Percentiles rank a stretch among this genome's conserved stretches.
These are phyloP conservation scores for Ceratoteleas bidentatus DNA, from an alignment of 1,140 invertebrate genomes.

Conservation along the genomic window DNA sequence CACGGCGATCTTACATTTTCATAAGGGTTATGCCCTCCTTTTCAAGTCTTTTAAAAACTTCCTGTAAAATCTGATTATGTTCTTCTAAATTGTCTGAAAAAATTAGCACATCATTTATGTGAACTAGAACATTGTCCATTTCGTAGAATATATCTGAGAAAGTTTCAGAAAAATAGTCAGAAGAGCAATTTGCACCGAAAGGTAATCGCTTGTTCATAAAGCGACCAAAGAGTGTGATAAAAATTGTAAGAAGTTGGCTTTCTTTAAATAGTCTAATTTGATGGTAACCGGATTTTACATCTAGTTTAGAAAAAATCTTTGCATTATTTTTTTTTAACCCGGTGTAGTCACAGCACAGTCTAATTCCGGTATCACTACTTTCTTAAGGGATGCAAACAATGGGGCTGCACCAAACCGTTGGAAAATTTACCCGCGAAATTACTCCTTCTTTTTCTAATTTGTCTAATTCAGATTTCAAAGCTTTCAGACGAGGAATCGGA, in stretches of 20 bases:
- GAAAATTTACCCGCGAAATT: background rate
- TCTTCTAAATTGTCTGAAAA: background rate
- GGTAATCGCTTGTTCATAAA: slow-evolving; percentile 72
- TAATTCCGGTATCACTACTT: background rate
- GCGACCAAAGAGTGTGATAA: no score
- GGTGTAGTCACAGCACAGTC: no score
- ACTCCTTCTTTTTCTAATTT: background rate
- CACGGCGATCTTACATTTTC: background rate
- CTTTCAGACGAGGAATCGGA: background rate
- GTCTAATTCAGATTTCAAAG: slow-evolving; percentile 6
- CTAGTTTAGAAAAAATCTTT: slow-evolving; percentile 21
- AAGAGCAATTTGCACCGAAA: slow-evolving; percentile 71
- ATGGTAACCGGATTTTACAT: slow-evolving; percentile 13
- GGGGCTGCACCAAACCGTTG: slow-evolving; percentile 13
- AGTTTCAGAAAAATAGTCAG: slow-evolving; percentile 55
- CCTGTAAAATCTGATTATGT: background rate
- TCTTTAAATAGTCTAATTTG: slow-evolving; percentile 10
- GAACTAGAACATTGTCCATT: background rate
- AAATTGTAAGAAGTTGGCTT: slow-evolving; percentile 63
- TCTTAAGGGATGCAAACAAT: slow-evolving; percentile 16
- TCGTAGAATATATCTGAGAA: background rate
- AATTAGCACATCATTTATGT: background rate
- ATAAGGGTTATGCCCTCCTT: background rate
- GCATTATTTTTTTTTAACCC: slow-evolving; percentile 7
- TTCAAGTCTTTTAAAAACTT: background rate